Base-by-base conservation (phyloP, 1,140 invertebrate species). In the Lanistes nyassanus region DNA sequence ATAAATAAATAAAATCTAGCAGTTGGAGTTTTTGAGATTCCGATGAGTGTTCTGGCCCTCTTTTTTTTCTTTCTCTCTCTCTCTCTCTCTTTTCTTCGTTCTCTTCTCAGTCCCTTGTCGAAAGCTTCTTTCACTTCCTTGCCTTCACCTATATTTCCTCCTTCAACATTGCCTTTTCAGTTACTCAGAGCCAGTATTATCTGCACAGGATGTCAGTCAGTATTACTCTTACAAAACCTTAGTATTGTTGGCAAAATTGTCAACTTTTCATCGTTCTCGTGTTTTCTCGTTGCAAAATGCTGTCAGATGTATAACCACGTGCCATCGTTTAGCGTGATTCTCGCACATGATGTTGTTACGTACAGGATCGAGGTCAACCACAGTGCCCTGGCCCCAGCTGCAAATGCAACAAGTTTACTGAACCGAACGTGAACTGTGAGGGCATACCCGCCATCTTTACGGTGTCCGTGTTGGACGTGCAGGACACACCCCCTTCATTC, bases 401-500 rank as follows among this genome's bases (percentile, higher is more conserved):
- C 47, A 23, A 58, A 26, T 76, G 75, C 58, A 66, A 21, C 51
- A 65, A 76, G 29, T 9, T 55, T 4, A 65, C 67, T 31, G 66
- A 58, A 19, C n/a, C 19, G 0, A 64, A 53, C 16, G 60, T 34
- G 0, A 31, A 0, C 26, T 74, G 76, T 72, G 29, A 71, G 11
- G 76, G 68, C 16, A 64, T 66, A 0, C 62, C 75, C 16, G 76
- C 75, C 29, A 76, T 78, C 47, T 37, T 83, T 19, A 78, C 77
- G 11, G 78, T 83, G 26, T 76, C 65, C 3, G 76, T 83, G 6
- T 39, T 37, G n/a, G 82, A 83, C 62, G 81, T 78, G 0, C 79
- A 83, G 58, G 79, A 83, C 53, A 82, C 74, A 29, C 80, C 80
- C 0, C 82, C 82, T 0, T 77, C 76, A 13, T 83, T 83, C 58